Base-by-base conservation (phyloP, 2,888 invertebrate genomes). In the Xanthorhoe designata region DNA sequence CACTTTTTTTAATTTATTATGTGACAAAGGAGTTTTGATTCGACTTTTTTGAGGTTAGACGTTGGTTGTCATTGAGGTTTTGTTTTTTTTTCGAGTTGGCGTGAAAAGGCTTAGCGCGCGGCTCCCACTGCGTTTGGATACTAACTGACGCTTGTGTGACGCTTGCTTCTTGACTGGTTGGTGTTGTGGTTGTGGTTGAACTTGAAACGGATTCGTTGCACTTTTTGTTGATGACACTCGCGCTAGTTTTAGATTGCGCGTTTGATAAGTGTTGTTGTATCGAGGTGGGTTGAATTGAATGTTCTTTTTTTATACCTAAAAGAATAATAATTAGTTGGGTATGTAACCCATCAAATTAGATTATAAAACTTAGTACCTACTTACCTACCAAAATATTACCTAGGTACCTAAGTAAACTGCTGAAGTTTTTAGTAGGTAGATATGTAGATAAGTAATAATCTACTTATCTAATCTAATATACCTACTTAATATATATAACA, bases 181-280 rank as follows among this genome's bases (percentile, higher is more conserved):
- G 38, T 24, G 24, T 24, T 24, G 15, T 62, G 29, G 24, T n/a
- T 56, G 62, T 59, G 49, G 65, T 63, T 71, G 69, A 72, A 69
- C 66, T 72, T 69, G 69, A 64, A 50, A 55, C 35, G 49, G 52
- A 65, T 66, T 64, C 49, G 66, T 32, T 74, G 74, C 72, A 72
- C 59, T 72, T 74, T 70, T 70, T 74, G 66, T 59, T 66, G 66
- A 60, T 69, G 68, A 60, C 55, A 67, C 62, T 67, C 47, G 38
- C 52, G 59, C 45, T 50, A 47, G 57, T 29, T 64, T n/a, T 49
- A 66, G 53, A 70, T 69, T 65, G 61, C 65, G 50, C 29, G 47
- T 52, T 18, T 50, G 53, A 59, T 59, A 54, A 19, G 47, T 10
- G 32, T 45, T 7, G 19, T 35, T 57, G 19, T 54, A 47, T 47